These are phyloP conservation scores for Calycopis cecrops DNA, from an alignment of 1,140 invertebrate species.

Conservation along the genomic window DNA sequence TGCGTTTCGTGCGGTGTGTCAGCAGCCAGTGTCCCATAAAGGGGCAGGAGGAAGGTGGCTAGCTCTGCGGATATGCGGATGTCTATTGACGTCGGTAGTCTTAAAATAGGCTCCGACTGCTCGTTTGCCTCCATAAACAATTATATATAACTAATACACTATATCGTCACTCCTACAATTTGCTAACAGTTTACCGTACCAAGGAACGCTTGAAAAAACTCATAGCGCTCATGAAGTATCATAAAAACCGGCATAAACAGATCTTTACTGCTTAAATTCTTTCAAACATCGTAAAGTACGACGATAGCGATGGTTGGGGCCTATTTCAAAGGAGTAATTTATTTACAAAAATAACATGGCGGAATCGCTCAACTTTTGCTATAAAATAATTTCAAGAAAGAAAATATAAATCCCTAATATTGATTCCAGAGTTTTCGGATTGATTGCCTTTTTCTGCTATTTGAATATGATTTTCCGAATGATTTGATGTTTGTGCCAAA, in stretches of 20 bases:
- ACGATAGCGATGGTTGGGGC: not conserved
- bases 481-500: too few species aligned
- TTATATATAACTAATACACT: too few species aligned
- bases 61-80: too few species aligned
- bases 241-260: constrained; percentile 14
- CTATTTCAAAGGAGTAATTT: constrained; percentile 16
- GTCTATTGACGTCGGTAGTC: too few species aligned
- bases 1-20: too few species aligned
- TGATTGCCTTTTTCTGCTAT: not conserved
- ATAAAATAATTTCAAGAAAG: constrained; percentile 12
- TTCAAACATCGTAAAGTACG: constrained; percentile 15
- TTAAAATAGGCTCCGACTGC: too few species aligned
- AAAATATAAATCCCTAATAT: constrained; percentile 2
- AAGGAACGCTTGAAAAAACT: not conserved
- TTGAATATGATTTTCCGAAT: too few species aligned
- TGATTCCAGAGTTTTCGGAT: not conserved
- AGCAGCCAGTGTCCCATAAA: too few species aligned
- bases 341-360: constrained; percentile 10
- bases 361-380: constrained; percentile 6
- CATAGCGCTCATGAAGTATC: not conserved
- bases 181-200: too few species aligned
- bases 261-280: constrained; percentile 16
- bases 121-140: too few species aligned
- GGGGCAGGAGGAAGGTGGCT: too few species aligned
- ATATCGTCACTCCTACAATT: too few species aligned